Percentiles rank a stretch among this genome's conserved stretches.
These are phyloP conservation scores for Triplophysa tibetana DNA, from an alignment of 2,113 vertebrate genomes.

Conservation along the genomic window DNA sequence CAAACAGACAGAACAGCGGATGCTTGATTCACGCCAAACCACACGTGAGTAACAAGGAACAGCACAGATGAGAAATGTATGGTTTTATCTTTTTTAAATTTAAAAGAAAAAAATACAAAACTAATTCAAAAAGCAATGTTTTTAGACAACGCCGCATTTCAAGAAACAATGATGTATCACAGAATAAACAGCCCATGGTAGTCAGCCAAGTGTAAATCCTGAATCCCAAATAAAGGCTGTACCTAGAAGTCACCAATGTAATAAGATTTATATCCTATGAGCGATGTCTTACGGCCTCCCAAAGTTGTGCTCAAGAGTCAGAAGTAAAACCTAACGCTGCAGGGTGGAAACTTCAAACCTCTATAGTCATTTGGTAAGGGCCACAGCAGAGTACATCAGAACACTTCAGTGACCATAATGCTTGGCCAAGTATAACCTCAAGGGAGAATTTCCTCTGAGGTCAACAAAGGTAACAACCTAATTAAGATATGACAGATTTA, in stretches of 20 bases:
- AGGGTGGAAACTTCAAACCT: slow-evolving; percentile 4
- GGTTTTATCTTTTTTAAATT: not conserved
- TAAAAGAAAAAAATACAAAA: not conserved
- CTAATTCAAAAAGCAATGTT: slow-evolving; percentile 41
- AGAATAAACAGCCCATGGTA: slow-evolving; percentile 23
- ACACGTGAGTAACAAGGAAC: not conserved
- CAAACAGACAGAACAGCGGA: not conserved
- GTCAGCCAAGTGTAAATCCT: slow-evolving; percentile 46
- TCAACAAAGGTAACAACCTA: slow-evolving; percentile 3
- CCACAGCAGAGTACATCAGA: slow-evolving; percentile 19
- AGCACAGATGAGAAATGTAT: not conserved
- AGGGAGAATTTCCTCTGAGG: not conserved
- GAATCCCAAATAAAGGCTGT: slow-evolving; percentile 42
- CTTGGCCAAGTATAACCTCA: slow-evolving; percentile 16
- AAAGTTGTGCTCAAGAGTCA: slow-evolving; percentile 44
- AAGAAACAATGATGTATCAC: slow-evolving; percentile 42
- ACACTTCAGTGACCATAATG: slow-evolving; percentile 22
- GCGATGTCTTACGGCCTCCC: slow-evolving; percentile 47
- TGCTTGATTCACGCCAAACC: slow-evolving; percentile 12
- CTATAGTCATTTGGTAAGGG: slow-evolving; percentile 21
- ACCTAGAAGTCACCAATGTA: slow-evolving; percentile 41
- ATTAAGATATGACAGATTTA: slow-evolving; percentile 21
- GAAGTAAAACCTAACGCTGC: slow-evolving; percentile 10
- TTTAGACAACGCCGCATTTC: slow-evolving; percentile 36
- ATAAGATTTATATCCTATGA: slow-evolving; percentile 53